Conservation (phyloP, 2,797 vertebrate species). For the Enteromius mattozi region DNA sequence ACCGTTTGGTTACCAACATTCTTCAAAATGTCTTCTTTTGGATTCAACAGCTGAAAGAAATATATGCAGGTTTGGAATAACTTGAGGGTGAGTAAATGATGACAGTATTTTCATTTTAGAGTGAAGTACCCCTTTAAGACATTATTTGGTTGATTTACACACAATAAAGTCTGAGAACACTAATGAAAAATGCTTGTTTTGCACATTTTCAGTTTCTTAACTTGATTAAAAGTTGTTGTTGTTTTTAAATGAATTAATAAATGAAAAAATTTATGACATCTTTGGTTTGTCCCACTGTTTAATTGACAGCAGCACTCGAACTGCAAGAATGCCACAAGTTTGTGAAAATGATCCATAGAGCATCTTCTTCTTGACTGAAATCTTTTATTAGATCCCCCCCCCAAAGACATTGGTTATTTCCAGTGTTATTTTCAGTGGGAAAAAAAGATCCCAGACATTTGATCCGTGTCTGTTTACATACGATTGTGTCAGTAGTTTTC, state of each 20-base stretch:
- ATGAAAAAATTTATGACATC: background rate
- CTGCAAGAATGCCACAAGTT: background rate
- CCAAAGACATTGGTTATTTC: background rate
- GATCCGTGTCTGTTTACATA: conserved; percentile 12
- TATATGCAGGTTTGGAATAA: background rate
- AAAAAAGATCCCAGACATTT: background rate
- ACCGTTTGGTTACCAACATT: background rate
- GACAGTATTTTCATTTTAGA: background rate
- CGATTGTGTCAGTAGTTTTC: conserved; percentile 10
- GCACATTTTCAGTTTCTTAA: background rate
- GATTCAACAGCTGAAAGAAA: background rate
- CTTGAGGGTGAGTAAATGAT: background rate
- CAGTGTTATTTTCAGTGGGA: background rate
- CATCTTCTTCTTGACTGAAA: background rate
- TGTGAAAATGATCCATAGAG: background rate
- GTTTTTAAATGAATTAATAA: background rate
- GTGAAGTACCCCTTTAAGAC: background rate
- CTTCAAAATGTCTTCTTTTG: background rate
- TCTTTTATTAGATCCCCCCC: background rate
- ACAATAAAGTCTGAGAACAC: background rate
- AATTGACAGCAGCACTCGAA: background rate
- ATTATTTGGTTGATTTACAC: background rate
- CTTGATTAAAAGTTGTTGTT: background rate
- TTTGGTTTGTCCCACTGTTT: background rate
- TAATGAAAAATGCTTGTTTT: background rate